Base-by-base conservation (phyloP, 2,888 invertebrate genomes). In the Chirona hameri region DNA sequence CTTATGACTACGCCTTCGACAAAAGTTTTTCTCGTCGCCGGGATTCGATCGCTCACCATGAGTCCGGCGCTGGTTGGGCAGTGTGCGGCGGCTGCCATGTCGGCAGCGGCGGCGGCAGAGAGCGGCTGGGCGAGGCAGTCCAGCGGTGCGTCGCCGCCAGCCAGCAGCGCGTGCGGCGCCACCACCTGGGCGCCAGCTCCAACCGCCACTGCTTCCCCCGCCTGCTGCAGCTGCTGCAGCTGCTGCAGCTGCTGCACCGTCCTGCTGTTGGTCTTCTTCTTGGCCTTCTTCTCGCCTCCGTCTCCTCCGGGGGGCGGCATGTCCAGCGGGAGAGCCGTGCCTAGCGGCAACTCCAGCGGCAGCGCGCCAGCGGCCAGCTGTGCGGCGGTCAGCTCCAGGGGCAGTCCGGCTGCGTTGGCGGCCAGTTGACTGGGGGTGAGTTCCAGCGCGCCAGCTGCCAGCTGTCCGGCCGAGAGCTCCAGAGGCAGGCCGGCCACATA, bases 271-370 rank as follows among this genome's bases (percentile, higher is more conserved):
- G 4, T 21, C 39, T 76, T 76, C 76, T 88, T 88, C 83, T 89
- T 89, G 39, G 87, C 21, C 80, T 88, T 88, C 83, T 89, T 89
- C 31, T 87, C 88, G 0, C 87, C 79, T 79, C 39, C 81, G 5
- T 82, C 46, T 72, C 27, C 88, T 0, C 87, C 81, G 82, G 46
- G 80, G 29, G 83, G 29, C 82, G 31, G 46, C 57, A 55, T 46
- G 76, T 72, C 55, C 76, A 72, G n/a, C 82, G 79, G 83, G n/a
- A 76, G 52, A 10, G 9, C 48, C 48, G 48, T 12, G 9, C 79
- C 82, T 27, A 24, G 46, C 57, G 21, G 69, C 82, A 46, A 76
- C 81, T 48, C 83, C 84, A 82, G 83, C 81, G 31, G 83, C 55
- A 81, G 82, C 57, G 79, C 82, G 31, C 83, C 84, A 48, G 86